Conservation (phyloP, 2,797 vertebrate genomes). For the Melopsittacus undulatus region DNA sequence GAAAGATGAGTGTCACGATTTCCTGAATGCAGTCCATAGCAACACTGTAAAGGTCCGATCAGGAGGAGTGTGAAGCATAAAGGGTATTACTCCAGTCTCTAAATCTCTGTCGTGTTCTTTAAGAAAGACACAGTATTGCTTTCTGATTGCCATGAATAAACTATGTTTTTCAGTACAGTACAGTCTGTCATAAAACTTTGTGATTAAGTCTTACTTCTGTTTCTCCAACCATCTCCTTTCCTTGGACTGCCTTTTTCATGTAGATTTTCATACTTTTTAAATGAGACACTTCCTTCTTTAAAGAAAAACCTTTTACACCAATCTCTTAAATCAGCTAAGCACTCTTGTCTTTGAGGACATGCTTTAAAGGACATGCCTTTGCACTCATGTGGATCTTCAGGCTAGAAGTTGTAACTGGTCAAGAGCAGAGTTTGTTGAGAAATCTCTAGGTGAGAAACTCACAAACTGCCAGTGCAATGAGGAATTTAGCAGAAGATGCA, state of each 20-base stretch:
- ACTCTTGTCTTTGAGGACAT: rapidly evolving
- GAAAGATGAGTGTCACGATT: not conserved
- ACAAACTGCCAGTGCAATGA: not conserved
- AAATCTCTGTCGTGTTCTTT: not conserved
- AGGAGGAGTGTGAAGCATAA: not conserved
- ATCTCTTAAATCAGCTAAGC: not conserved
- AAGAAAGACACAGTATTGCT: not conserved
- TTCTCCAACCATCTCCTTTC: not conserved
- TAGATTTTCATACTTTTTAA: not conserved
- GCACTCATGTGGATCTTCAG: not conserved
- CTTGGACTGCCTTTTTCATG: not conserved
- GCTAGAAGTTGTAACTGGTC: not conserved
- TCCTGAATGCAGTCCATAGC: not conserved
- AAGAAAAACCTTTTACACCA: not conserved
- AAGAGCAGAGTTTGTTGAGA: not conserved
- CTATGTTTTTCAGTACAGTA: not conserved
- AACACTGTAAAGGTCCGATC: not conserved
- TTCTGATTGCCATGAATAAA: not conserved
- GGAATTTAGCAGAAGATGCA: not conserved
- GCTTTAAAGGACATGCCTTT: not conserved
- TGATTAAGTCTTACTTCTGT: not conserved
- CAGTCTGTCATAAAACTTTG: not conserved
- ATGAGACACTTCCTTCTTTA: not conserved
- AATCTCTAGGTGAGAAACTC: not conserved
- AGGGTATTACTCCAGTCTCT: not conserved